Evolutionary conservation across 2,797 vertebrate genomes (phyloP), one percentile per base, ranked within the genome.

Genomic region (Coendou prehensilis): DNA sequence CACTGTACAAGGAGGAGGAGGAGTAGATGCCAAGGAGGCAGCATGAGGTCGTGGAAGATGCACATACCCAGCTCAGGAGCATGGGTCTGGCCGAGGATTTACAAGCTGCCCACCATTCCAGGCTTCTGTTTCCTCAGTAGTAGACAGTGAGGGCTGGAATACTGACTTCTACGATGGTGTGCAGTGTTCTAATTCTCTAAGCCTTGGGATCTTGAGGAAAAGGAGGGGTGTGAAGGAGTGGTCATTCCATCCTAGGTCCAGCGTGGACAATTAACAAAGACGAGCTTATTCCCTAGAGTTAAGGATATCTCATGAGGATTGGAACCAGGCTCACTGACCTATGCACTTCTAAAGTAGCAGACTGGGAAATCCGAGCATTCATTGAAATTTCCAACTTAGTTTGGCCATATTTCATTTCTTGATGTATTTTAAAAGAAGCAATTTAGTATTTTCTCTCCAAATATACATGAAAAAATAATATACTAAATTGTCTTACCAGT

Each of bases 401-500:
- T 37, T 91, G 50, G 37, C 71, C n/a, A 33, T 15, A 7, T 52
- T 57, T 64, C 56, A 56, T 26, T 92, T 50, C 59, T 85, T 80
- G 26, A n/a, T 80, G 45, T 5, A 15, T 52, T 88, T 63, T 57
- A 93, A 22, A 96, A 87, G 37, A 41, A 61, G 18, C n/a, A 54
- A 73, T 85, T 79, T 73, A 84, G 59, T 26, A 9, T 47, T 69
- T 94, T 83, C 45, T 85, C 14, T 41, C 50, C 9, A 90, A 76
- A 87, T 52, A 52, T 23, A 28, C 26, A 5, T 92, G 26, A 86
- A 61, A 93, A 96, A 91, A 33, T 45, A 86, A 33, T 56, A 71
- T 56, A n/a, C 10, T 90, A 80, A 88, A 69, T 76, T 30, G 28
- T 63, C 64, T 57, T 82, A 15, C 71, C 88, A 41, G 45, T 76